Percentiles rank a stretch among this genome's conserved stretches.
Evolutionary conservation across 2,113 vertebrate genomes (phyloP).

Genomic region (Apistogramma diplotaenia): DNA sequence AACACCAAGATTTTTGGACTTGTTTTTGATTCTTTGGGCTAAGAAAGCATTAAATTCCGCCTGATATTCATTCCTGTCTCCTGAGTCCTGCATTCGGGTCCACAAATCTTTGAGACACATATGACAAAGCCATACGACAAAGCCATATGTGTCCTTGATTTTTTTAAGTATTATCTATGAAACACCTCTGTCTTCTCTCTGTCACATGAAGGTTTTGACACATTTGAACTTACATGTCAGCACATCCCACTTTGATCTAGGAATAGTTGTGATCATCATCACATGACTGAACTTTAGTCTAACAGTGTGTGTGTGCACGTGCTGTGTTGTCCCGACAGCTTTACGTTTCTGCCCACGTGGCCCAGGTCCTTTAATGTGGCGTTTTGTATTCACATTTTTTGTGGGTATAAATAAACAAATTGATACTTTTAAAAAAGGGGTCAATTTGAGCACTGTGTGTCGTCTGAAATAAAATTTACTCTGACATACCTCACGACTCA

Average conservation of each 20-base stretch:
- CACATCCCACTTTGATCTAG: slow-evolving; percentile 5
- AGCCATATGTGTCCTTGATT: neutral
- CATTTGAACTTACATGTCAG: slow-evolving; percentile 3
- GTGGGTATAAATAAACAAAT: slow-evolving; percentile 15
- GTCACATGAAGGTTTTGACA: slow-evolving; percentile 15
- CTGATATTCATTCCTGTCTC: neutral
- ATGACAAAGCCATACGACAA: neutral
- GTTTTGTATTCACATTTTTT: neutral
- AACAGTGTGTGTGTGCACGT: slow-evolving; percentile 15
- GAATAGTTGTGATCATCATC: neutral
- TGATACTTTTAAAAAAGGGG: slow-evolving; percentile 17
- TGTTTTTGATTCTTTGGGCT: neutral
- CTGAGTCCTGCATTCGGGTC: neutral
- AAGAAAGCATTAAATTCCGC: neutral
- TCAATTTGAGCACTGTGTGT: slow-evolving; percentile 32
- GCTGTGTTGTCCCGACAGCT: slow-evolving; percentile 17
- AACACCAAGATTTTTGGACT: neutral
- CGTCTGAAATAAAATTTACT: slow-evolving; percentile 49
- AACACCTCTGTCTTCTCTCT: slow-evolving; percentile 3
- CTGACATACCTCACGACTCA: neutral
- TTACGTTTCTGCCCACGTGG: neutral
- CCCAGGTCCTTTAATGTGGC: neutral
- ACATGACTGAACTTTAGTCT: neutral
- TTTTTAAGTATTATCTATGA: neutral
- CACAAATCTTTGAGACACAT: neutral